These are phyloP conservation scores for Zaprionus lachaisei DNA, from an alignment of 1,140 invertebrate species.

Conservation along the genomic window DNA sequence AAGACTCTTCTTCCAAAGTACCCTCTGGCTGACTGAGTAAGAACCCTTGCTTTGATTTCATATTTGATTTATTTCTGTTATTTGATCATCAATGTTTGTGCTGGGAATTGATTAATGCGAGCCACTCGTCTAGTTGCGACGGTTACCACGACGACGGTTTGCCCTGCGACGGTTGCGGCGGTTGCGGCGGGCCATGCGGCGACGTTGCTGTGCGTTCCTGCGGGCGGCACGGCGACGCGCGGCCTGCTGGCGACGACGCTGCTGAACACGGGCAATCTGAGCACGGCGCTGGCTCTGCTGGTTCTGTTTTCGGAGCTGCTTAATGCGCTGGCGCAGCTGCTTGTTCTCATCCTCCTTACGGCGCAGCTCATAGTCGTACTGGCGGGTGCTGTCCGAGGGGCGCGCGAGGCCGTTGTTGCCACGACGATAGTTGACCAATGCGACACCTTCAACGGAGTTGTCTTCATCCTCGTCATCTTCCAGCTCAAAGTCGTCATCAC, in stretches of 20 bases:
- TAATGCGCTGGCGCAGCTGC: constrained; percentile 25
- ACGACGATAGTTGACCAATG: neutral
- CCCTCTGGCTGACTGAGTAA: neutral
- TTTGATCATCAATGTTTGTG: constrained; percentile 4
- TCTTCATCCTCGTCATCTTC: constrained; percentile 24
- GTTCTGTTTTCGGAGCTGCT: constrained; percentile 9
- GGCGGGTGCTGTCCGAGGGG: neutral
- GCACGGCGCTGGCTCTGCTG: constrained; percentile 7
- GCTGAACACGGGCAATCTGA: neutral
- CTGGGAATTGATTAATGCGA: neutral
- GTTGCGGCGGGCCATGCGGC: constrained; percentile 14
- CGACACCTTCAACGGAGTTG: neutral
- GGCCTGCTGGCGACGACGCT: neutral
- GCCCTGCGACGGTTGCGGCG: constrained; percentile 15
- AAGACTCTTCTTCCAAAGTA: no score
- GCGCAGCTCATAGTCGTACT: constrained; percentile 50
- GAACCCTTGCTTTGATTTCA: constrained; percentile 9
- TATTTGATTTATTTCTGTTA: constrained; percentile 31
- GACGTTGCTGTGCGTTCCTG: neutral
- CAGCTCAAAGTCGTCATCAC: constrained; percentile 13
- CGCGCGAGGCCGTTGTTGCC: neutral
- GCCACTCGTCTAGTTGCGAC: constrained; percentile 39
- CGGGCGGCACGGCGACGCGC: constrained; percentile 11
- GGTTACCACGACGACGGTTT: constrained; percentile 44
- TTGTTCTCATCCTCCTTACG: constrained; percentile 54